Base-by-base conservation (phyloP, 2,797 vertebrate species). In the Vultur gryphus region DNA sequence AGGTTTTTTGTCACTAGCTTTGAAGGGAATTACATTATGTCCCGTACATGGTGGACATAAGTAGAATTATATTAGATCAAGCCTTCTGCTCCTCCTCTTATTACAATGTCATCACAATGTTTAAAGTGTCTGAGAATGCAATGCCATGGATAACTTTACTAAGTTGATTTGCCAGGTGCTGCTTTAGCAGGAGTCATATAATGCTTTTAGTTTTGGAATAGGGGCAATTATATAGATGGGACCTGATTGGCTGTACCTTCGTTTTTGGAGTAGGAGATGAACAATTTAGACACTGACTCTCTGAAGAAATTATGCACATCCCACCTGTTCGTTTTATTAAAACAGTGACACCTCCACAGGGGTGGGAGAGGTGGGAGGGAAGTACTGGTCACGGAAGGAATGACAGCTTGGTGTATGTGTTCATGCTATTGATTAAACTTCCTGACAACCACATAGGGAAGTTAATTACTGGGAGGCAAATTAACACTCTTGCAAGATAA, bases 401-500 rank as follows among this genome's bases (percentile, higher is more conserved):
- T 2, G 71, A 94, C 95, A 97, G 95, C 86, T 97, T 81, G 94
- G 89, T 89, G 67, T 84, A 89, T 90, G 81, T 92, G 62, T 66
- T 96, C 89, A 33, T 66, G 81, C 49, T 95, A 97, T 95, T 97
- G 97, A 98, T 98, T 97, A 97, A 96, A 97, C 94, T 95, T 91
- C 95, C 96, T 96, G 96, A 97, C 92, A 97, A 84, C 89, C 96
- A 96, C 97, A 87, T 19, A 90, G 96, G 91, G 93, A 96, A 96
- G 95, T 91, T 97, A 97, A 97, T 97, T 97, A 97, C 92, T 94
- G 91, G 82, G 71, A 97, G 92, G 95, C 93, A 98, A 97, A 98
- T 98, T 98, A 98, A 97, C 96, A 98, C 92, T 48, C 84, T 94
- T 90, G 87, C 94, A 97, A 97, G 97, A 97, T 97, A 97, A 97